phyloP scores from a whole-genome alignment of 2,113 vertebrate genomes.

The Rattus norvegicus region GRCr8 NC_086031.1:40713501-40714000 shows the following conservation, averaged over 20 bases:
- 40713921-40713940: not conserved
- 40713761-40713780: not conserved
- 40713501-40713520: not conserved
- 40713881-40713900: not conserved
- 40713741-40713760: not conserved
- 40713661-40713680: not conserved
- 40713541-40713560: not conserved
- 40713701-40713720: conserved; percentile 22
- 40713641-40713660: conserved; percentile 35
- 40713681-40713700: not conserved
- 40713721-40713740: not conserved
- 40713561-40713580: not conserved
- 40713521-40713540: not conserved
- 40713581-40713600: not conserved
- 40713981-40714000: too few species aligned
- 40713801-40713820: not conserved
- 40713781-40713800: not conserved
- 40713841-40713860: too few species aligned
- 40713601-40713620: not conserved
- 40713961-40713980: too few species aligned
- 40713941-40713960: not conserved
- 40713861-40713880: not conserved
- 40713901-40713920: not conserved
- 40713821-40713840: not conserved
- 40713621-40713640: not conserved